These are phyloP conservation scores for Myiagra hebetior DNA, from an alignment of 2,113 vertebrate genomes.

Conservation along the genomic window DNA sequence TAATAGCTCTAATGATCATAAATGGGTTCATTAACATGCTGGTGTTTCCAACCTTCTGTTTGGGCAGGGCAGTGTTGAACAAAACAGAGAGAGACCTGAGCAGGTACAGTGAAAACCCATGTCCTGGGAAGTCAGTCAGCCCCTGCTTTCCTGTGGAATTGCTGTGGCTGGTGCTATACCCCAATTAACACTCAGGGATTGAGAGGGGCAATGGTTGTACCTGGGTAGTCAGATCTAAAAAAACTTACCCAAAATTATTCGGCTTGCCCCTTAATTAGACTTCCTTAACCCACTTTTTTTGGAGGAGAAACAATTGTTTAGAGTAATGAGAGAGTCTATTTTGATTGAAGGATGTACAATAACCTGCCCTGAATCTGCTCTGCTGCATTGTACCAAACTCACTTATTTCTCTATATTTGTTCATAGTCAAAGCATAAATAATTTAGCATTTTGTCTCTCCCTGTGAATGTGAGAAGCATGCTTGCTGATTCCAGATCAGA, in stretches of 20 bases:
- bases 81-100: background rate
- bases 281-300: background rate
- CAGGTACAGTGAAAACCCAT: background rate
- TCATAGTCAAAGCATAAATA: constrained; percentile 55
- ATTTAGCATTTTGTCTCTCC: constrained; percentile 42
- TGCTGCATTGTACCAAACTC: background rate
- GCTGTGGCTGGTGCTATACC: background rate
- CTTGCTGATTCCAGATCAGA: constrained; percentile 38
- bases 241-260: background rate
- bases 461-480: constrained; percentile 15
- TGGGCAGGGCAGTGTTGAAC: background rate
- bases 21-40: background rate
- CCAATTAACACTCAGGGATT: rapidly evolving
- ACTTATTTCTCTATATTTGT: constrained; percentile 51
- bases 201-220: background rate
- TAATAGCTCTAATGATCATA: background rate
- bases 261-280: background rate
- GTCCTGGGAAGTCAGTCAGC: background rate
- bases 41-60: background rate
- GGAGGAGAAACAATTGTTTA: background rate
- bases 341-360: constrained; percentile 16
- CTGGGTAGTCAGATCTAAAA: background rate
- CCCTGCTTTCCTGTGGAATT: background rate
- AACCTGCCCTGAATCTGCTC: constrained; percentile 16
- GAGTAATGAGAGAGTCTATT: background rate